phyloP scores from a whole-genome alignment of 2,797 vertebrate species.

The Prunella strophiata region DNA sequence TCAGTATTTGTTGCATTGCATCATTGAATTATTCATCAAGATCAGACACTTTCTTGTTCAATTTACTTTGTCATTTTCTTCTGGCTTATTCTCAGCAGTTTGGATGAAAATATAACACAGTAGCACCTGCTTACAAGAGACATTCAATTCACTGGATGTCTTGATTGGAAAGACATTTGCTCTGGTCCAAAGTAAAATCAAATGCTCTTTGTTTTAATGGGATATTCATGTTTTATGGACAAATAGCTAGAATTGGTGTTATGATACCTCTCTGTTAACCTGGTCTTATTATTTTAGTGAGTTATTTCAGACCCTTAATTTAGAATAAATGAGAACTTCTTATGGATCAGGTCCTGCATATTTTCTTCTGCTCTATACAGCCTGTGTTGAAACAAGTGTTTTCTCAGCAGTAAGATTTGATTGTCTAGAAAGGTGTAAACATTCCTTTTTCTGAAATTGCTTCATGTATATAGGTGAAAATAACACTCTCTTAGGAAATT shows the following conservation, averaged over 20 bases:
- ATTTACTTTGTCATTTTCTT: conserved; percentile 74
- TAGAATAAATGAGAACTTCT: not conserved
- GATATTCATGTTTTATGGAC: conserved; percentile 17
- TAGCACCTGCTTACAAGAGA: conserved; percentile 66
- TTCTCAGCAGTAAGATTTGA: conserved; percentile 26
- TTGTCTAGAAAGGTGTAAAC: conserved; percentile 47
- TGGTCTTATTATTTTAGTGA: not conserved
- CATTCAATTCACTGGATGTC: conserved; percentile 61
- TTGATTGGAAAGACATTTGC: conserved; percentile 57
- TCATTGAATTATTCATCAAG: conserved; percentile 75
- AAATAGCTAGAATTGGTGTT: conserved; percentile 3
- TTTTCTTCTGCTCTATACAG: not conserved
- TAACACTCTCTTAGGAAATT: conserved; percentile 32
- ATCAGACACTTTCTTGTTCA: conserved; percentile 72
- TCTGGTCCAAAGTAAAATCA: conserved; percentile 52
- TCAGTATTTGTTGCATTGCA: conserved; percentile 67
- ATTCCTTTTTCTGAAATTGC: conserved; percentile 32
- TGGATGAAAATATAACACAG: conserved; percentile 69
- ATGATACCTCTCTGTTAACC: not conserved
- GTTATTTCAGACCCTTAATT: conserved; percentile 21
- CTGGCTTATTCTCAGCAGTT: conserved; percentile 69
- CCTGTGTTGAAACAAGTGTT: conserved; percentile 2
- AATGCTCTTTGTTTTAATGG: conserved; percentile 45
- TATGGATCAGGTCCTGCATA: not conserved
- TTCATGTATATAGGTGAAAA: conserved; percentile 43